Base-by-base conservation (phyloP, 2,113 vertebrate species). In the Dolichotis patagonum region DNA sequence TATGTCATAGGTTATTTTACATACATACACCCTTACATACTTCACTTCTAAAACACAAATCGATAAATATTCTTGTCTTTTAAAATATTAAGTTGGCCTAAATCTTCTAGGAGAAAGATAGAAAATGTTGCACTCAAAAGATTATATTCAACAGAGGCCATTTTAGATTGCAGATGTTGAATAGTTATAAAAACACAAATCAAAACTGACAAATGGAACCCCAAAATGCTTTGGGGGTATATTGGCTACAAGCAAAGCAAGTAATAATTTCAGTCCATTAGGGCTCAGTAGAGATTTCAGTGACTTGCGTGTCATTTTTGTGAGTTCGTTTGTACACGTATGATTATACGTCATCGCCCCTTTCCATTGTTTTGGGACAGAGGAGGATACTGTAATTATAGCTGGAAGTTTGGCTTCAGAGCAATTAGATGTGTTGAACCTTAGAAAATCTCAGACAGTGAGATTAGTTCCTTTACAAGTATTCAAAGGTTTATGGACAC, bases 401-500 rank as follows among this genome's bases (percentile, higher is more conserved):
- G 54, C 58, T 88, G 35, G n/a, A 85, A 92, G 67, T 96, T 94
- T 93, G 89, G 91, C 91, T 84, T 54, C 46, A 49, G 62, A 95
- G 92, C 46, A 96, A 63, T 90, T 85, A 85, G 90, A 95, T 82
- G 85, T 92, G 77, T 86, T 88, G 83, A 97, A 86, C 85, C 83
- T 96, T 62, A 96, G 46, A 94, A 89, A 97, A 91, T 85, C 90
- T 96, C 90, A 88, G 91, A 97, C 85, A 93, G 94, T 91, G 88
- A 97, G 90, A 97, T 97, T 91, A 95, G 96, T 89, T 97, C 88
- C 90, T 93, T 67, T 96, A 86, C 52, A 95, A 97, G 96, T 91
- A 94, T 95, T 95, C 94, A 87, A 95, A 97, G 95, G 94, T 97
- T 97, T 97, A 97, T 96, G 96, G 97, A 98, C 94, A 97, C 90